Base-by-base conservation (phyloP, 1,140 invertebrate genomes). In the Drosophila nannoptera region DNA sequence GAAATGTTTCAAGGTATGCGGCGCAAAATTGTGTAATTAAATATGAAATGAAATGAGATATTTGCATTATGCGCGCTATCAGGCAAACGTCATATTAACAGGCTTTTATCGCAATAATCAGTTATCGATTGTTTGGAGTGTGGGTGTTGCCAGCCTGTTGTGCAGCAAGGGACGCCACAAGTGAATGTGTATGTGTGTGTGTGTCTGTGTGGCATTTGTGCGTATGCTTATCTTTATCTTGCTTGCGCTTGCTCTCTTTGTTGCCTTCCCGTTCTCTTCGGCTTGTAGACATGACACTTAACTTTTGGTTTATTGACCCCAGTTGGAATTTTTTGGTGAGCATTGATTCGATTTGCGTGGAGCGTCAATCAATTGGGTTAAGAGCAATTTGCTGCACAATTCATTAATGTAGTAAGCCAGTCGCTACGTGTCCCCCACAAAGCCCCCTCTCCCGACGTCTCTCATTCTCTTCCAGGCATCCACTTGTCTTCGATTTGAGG, bases 341-440 rank as follows among this genome's bases (percentile, higher is more conserved):
- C 50, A 66, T 40, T 66, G 59, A 61, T 65, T 73, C 53, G 35
- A 65, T 69, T 78, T 71, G 58, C 60, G 58, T 52, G 45, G 32
- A 45, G 46, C 46, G 64, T 63, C 59, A 75, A 78, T 78, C 64
- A 82, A 81, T 83, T 82, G 60, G 58, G 69, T 60, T 71, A 78
- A 56, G 59, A 71, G 64, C 75, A 82, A 67, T 75, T 78, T 78
- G 46, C 53, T 60, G 75, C 64, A 67, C 54, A 75, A 70, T 84
- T 84, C 80, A 78, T 84, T 84, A 82, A 82, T 83, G 75, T 65
- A 64, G 76, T 73, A 69, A 66, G 54, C 46, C 36, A 43, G 22
- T 3, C 22, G 53, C 36, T 36, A 42, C 43, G 33, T 35, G 32
- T 5, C 55, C 35, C 33, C 32, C 31, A 8, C 11, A 3, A 32